Evolutionary conservation across 2,113 vertebrate species (phyloP), one percentile per base, ranked within the genome.

Genomic region (Apteryx owenii): DNA sequence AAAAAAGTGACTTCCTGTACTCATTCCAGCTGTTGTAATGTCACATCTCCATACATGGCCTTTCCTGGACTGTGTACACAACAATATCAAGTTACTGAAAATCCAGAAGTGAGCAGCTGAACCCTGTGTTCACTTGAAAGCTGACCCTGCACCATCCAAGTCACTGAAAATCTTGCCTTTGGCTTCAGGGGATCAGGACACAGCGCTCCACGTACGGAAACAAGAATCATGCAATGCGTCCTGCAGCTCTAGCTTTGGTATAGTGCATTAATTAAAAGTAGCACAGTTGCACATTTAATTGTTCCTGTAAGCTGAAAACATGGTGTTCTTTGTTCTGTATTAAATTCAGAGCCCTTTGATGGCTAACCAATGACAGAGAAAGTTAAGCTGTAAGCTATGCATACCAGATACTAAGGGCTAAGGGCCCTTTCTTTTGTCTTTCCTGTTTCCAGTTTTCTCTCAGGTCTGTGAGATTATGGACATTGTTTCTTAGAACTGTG

Each of bases 71-170:
- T 54, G 3, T 21, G 40, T 60, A 36, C 51, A 26, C 61, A 62
- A 61, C 64, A 38, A 6, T 86, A 89, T 86, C 83, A 81, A 79
- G 38, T 92, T 90, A 76, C 90, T 72, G 81, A 89, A 94, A 97
- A 72, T 23, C 15, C 83, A 84, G 73, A 89, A 92, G 42, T 78
- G 73, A 93, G 58, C 85, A 88, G 36, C 53, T 88, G 80, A 91
- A 71, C 82, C 54, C 19, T 78, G 33, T 46, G 20, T 78, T 88
- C 36, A 4, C 54, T 88, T 85, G 66, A 82, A 75, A 91, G 36
- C 53, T 91, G 90, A 81, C 31, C 70, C 28, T 66, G 46, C 3
- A 1, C 54, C 56, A 33, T n/a, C 83, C 50, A 50, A 81, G 36
- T 62, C 62, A 38, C 50, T 0, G 0, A 85, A 92, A 91, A 70